phyloP scores from a whole-genome alignment of 2,888 invertebrate genomes.

The Orthonychiurus folsomi region DNA sequence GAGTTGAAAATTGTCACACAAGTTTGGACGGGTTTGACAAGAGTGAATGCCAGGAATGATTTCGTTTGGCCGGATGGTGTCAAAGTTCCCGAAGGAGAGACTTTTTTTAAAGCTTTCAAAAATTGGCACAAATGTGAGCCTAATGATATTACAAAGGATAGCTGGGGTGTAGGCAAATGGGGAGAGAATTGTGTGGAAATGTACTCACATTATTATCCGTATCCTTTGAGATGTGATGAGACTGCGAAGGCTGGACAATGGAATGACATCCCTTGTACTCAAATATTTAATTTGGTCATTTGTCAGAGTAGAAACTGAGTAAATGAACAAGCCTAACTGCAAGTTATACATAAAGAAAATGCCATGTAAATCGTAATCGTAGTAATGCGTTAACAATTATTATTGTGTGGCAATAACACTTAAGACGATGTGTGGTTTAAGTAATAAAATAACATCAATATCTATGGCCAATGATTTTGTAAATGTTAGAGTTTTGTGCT shows the following conservation, averaged over 20 bases:
- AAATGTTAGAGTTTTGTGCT: too few relatives aligned
- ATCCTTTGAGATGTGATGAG: constrained; percentile 1
- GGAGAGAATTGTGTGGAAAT: constrained; percentile 4
- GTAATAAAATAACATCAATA: too few relatives aligned
- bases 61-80: not conserved
- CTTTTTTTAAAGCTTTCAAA: not conserved
- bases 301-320: too few relatives aligned
- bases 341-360: too few relatives aligned
- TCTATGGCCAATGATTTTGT: too few relatives aligned
- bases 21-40: not conserved
- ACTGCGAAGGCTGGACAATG: constrained; percentile 3
- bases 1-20: not conserved
- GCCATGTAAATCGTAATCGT: too few relatives aligned
- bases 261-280: constrained; percentile 1
- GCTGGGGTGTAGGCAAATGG: not conserved
- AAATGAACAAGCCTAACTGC: too few relatives aligned
- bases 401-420: too few relatives aligned
- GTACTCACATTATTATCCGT: not conserved
- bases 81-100: not conserved
- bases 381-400: too few relatives aligned
- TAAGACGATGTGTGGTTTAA: too few relatives aligned
- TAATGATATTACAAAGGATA: not conserved
- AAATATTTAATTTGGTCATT: constrained; percentile 1
- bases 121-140: constrained; percentile 9
- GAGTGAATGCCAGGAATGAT: not conserved